These are phyloP conservation scores for Anniella stebbinsi DNA, from an alignment of 2,797 vertebrate genomes.

Conservation along the genomic window DNA sequence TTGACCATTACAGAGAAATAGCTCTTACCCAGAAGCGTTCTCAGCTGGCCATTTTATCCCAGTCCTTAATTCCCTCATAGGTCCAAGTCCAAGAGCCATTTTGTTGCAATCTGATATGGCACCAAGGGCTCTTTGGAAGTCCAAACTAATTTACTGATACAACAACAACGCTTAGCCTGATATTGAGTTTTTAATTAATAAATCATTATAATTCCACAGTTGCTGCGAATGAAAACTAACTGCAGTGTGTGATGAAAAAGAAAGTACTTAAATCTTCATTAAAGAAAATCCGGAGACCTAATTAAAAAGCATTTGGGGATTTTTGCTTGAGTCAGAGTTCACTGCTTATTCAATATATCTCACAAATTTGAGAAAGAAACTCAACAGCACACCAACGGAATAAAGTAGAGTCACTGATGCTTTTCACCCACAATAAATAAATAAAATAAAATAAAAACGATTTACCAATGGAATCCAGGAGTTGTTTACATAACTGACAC, in stretches of 20 bases:
- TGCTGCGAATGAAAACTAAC: slow-evolving; percentile 52
- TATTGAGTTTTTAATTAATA: slow-evolving; percentile 61
- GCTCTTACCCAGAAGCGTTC: slow-evolving; percentile 28
- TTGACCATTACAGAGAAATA: slow-evolving; percentile 39
- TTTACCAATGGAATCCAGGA: slow-evolving; percentile 47
- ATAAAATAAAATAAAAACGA: neutral
- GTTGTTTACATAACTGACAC: slow-evolving; percentile 51
- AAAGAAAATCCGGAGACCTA: slow-evolving; percentile 57
- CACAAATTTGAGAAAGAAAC: slow-evolving; percentile 50
- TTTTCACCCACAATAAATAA: slow-evolving; percentile 23
- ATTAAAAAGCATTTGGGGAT: slow-evolving; percentile 58
- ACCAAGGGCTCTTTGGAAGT: slow-evolving; percentile 59
- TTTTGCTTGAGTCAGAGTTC: slow-evolving; percentile 59
- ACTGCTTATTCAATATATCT: slow-evolving; percentile 47
- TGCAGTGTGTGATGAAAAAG: slow-evolving; percentile 52
- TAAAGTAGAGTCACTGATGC: slow-evolving; percentile 29
- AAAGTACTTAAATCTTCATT: slow-evolving; percentile 61
- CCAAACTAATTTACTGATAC: slow-evolving; percentile 56
- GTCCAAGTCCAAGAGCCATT: neutral
- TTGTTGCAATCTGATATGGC: slow-evolving; percentile 49
- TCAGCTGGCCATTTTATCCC: neutral
- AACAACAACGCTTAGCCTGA: slow-evolving; percentile 44
- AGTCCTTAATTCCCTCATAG: slow-evolving; percentile 7
- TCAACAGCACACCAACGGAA: slow-evolving; percentile 47
- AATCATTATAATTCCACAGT: slow-evolving; percentile 61